Evolutionary conservation across 1,140 invertebrate species (phyloP), one percentile per base, ranked within the genome.

Genomic region (Atta cephalotes): DNA sequence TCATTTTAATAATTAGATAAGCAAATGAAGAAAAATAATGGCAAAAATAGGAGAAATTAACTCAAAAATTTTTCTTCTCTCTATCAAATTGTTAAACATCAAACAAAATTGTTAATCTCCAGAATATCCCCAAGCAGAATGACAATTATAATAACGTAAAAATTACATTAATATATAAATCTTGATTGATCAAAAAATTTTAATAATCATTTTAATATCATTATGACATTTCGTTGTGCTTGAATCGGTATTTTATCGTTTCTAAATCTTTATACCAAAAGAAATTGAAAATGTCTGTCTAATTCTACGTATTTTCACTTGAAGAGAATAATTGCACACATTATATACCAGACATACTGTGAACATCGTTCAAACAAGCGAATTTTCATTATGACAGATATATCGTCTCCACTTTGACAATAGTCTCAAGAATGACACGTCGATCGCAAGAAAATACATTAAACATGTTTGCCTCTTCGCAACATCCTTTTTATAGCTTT

Each of bases 391-490:
- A 28, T 14, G 31, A 18, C 35, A 16, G 16, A 45, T 28, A 45
- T 56, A 71, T 31, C 35, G 28, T 58, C 21, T 58, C 21, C 10
- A 21, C 14, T 70, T 70, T 31, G 53, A 49, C 65, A 56, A 81
- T 35, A 58, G 56, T 21, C n/a, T 80, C 45, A 53, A 58, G 31
- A 77, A 45, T 4, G 35, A 39, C 35, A 7, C 35, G 56, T 60
- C 56, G 56, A 18, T 62, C 16, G 39, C 80, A 76, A 84, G 56
- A 84, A 76, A 76, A 76, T 84, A 62, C 70, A 84, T 84, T 76
- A 84, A 72, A 84, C 39, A 56, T 74, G 56, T 84, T 84, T 84
- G 70, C 70, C 56, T 51, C 60, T 76, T 76, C 14, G 56, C 63
- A 72, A 28, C 56, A 62, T 84, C 80, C 56, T 63, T 84, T 84